These are phyloP conservation scores for Balearica regulorum DNA, from an alignment of 2,797 vertebrate genomes.

Conservation along the genomic window DNA sequence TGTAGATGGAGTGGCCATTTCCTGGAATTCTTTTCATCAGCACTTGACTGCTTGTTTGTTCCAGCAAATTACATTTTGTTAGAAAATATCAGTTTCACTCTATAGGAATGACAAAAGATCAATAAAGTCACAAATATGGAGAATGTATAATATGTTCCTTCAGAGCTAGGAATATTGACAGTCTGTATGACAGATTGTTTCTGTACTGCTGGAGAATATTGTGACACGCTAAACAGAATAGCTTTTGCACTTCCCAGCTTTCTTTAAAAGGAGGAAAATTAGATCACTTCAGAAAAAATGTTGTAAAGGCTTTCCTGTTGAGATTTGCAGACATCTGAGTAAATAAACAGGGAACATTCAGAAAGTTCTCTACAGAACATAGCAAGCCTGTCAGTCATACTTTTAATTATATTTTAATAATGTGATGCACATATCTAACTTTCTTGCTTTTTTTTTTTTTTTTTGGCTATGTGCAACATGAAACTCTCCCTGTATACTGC, in stretches of 20 bases:
- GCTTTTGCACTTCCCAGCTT: not conserved
- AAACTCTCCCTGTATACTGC: not conserved
- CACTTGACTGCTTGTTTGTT: slow-evolving; percentile 40
- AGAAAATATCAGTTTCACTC: slow-evolving; percentile 45
- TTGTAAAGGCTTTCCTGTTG: not conserved
- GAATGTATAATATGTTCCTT: slow-evolving; percentile 4
- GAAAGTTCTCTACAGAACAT: not conserved
- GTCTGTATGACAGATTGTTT: slow-evolving; percentile 13
- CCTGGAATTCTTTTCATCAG: not conserved
- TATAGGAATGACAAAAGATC: slow-evolving; percentile 34
- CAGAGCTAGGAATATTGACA: not conserved
- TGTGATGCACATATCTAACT: not conserved
- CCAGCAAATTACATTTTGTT: slow-evolving; percentile 29
- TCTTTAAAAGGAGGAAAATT: not conserved
- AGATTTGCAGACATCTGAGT: not conserved
- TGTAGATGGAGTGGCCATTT: not conserved
- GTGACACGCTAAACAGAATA: not conserved
- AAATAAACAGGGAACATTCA: not conserved
- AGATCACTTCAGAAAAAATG: not conserved
- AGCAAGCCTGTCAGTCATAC: not conserved
- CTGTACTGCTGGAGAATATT: not conserved
- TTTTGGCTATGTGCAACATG: no score
- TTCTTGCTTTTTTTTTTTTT: not conserved
- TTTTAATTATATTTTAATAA: not conserved
- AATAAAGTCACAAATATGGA: slow-evolving; percentile 26